These are phyloP conservation scores for Bradypodion pumilum DNA, from an alignment of 2,797 vertebrate genomes.

Conservation along the genomic window DNA sequence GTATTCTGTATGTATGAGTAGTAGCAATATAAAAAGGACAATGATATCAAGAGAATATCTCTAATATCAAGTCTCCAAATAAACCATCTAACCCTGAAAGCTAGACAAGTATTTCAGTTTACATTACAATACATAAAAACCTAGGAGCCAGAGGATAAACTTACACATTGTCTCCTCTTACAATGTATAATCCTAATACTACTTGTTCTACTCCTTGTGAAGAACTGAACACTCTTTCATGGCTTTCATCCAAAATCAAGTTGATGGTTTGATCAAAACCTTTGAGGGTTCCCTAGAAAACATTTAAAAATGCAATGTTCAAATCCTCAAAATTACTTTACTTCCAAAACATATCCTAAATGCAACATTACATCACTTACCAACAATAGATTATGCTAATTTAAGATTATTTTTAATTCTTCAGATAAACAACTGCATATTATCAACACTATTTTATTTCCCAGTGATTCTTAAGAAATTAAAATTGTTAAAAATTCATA, in stretches of 20 bases:
- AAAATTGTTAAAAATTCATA: no score
- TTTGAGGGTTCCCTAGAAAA: conserved; percentile 90
- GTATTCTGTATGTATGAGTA: neutral
- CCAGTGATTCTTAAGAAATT: no score
- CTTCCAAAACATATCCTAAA: neutral
- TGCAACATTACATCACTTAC: neutral
- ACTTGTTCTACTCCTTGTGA: conserved; percentile 98
- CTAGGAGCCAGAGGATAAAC: conserved; percentile 62
- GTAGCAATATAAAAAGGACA: neutral
- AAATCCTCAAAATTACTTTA: neutral
- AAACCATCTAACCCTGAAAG: neutral
- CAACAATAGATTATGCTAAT: neutral
- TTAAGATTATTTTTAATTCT: neutral
- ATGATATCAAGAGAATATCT: neutral
- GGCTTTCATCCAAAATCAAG: conserved; percentile 98
- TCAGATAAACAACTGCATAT: neutral
- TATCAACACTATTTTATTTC: neutral
- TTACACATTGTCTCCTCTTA: conserved; percentile 98
- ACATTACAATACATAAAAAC: neutral
- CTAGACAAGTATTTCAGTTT: neutral
- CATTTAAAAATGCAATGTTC: neutral
- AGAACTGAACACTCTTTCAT: conserved; percentile 98
- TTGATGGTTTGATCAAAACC: conserved; percentile 99
- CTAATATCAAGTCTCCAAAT: conserved; percentile 8
- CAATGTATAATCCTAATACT: conserved; percentile 96